Evolutionary conservation across 2,888 invertebrate species (phyloP).

Genomic region (Drosophila leonis): DNA sequence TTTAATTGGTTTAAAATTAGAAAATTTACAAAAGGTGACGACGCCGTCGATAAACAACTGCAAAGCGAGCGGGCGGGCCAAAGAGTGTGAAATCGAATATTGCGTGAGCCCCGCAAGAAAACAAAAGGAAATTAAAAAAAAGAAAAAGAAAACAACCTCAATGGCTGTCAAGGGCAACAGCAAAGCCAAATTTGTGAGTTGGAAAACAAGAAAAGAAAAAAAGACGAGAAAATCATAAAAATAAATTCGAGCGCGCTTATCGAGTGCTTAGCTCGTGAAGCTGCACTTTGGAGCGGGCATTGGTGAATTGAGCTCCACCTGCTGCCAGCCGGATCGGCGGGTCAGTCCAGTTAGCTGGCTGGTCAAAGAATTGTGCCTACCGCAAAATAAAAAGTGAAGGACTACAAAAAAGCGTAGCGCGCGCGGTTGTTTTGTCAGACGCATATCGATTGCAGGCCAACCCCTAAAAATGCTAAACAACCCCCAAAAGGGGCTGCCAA

Average conservation of each 20-base stretch:
- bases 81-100: conserved; percentile 50
- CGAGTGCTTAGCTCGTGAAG: conserved; percentile 56
- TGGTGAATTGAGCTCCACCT: neutral
- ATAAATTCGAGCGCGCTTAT: conserved; percentile 56
- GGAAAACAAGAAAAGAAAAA: conserved; percentile 13
- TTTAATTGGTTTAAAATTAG: conserved; percentile 78
- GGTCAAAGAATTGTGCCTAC: conserved; percentile 53
- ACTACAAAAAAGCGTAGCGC: conserved; percentile 27
- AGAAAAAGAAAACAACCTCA: conserved; percentile 40
- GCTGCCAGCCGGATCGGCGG: neutral
- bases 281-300: conserved; percentile 40
- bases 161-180: conserved; percentile 68
- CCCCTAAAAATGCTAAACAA: conserved; percentile 69
- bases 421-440: conserved; percentile 22
- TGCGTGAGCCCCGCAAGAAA: conserved; percentile 18
- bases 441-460: conserved; percentile 72
- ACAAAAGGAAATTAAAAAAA: conserved; percentile 9
- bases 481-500: conserved; percentile 57
- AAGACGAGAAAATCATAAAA: conserved; percentile 34
- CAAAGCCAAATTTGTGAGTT: conserved; percentile 20
- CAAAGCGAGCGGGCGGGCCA: conserved; percentile 18
- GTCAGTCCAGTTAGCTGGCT: conserved; percentile 5
- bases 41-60: conserved; percentile 55
- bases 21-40: conserved; percentile 41
- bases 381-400: conserved; percentile 30